Evolutionary conservation across 2,888 invertebrate species (phyloP), one percentile per base, ranked within the genome.

Genomic region (Carcina quercana): DNA sequence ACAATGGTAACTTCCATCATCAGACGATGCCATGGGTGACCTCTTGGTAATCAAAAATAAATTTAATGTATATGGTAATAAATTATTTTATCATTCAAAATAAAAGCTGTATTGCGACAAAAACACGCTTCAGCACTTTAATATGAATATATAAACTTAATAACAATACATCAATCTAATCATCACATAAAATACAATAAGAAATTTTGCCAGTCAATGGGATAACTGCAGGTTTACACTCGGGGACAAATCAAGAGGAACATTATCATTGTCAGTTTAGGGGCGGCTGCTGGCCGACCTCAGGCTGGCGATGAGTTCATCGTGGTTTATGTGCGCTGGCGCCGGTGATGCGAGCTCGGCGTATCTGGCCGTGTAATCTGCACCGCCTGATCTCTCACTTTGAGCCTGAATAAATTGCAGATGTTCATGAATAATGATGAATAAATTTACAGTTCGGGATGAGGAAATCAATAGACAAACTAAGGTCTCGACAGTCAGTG

Each of bases 281-380:
- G 29, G 21, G 10, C 14, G 43, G 27, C 40, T 37, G 31, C 49
- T 46, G 10, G 59, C 61, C 0, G 56, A 43, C 0, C 60, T 44
- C 1, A 79, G 50, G 5, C 48, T 54, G 0, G 53, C 45, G 0
- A 76, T 34, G 1, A 79, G 40, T 0, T 68, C 61, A 1, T 52
- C 45, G 0, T 70, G 42, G 35, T 75, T 57, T 2, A 76, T 42
- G 25, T 66, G 12, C 0, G 52, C 8, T 0, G 78, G 78, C 0
- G 65, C 47, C 0, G 74, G 75, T 0, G 70, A 59, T 0, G 78
- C 76, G 2, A 79, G 34, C 30, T 70, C 69, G 0, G 78, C 78
- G 17, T 78, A 79, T 3, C 45, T 48, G 15, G 52, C 47, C 0
- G 72, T 73, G 34, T 44, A 76, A 32, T 74, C 73, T 0, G 31